Percentiles rank a stretch among this genome's conserved stretches.
phyloP scores from a whole-genome alignment of 2,888 invertebrate species.

The Stomorhina lunata region DNA sequence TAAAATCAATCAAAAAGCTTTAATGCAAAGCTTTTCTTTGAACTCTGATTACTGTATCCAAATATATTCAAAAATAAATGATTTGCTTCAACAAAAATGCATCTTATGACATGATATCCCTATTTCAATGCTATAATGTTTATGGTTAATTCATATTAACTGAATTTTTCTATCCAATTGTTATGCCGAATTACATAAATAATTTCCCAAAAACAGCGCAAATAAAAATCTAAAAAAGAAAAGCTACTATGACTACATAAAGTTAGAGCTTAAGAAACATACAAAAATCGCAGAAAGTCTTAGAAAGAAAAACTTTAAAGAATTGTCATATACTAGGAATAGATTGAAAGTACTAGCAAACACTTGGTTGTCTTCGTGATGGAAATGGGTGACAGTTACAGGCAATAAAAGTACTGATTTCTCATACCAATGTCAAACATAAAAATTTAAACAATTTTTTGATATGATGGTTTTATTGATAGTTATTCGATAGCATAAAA shows the following conservation, averaged over 20 bases:
- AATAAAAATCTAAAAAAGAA: constrained; percentile 10
- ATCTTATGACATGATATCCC: not conserved
- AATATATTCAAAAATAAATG: too few relatives aligned
- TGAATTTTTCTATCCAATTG: constrained; percentile 15
- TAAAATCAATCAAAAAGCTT: too few relatives aligned
- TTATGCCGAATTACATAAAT: constrained; percentile 29
- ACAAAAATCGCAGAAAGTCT: not conserved
- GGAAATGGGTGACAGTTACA: constrained; percentile 62
- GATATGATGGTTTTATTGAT: constrained; percentile 59
- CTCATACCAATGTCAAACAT: constrained; percentile 61
- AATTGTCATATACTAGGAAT: constrained; percentile 26
- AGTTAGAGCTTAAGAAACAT: constrained; percentile 35
- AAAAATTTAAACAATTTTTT: constrained; percentile 59
- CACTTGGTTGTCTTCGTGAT: constrained; percentile 9
- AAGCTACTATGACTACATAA: constrained; percentile 54
- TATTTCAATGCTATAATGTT: not conserved
- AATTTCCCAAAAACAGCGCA: constrained; percentile 57
- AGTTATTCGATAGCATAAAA: not conserved
- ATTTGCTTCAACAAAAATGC: too few relatives aligned
- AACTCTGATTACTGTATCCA: too few relatives aligned
- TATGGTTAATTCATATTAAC: constrained; percentile 52
- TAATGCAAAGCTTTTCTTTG: too few relatives aligned
- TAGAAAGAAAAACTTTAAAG: not conserved
- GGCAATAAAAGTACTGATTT: constrained; percentile 61
- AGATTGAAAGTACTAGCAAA: constrained; percentile 4